Percentiles rank a stretch among this genome's conserved stretches.
These are phyloP conservation scores for Notechis scutatus DNA, from an alignment of 2,113 vertebrate species.

Conservation along the genomic window DNA sequence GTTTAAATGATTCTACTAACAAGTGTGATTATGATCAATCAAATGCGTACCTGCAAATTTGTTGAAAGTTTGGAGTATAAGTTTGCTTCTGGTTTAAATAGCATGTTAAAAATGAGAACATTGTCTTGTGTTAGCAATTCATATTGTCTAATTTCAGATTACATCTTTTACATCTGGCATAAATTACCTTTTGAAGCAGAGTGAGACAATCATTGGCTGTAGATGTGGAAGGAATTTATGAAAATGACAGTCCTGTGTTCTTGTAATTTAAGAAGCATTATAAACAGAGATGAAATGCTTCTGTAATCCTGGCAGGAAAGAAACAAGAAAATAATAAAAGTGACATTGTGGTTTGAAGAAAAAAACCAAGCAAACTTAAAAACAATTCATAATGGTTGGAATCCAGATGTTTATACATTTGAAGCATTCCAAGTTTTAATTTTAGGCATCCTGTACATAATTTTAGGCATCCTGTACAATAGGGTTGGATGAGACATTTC, in stretches of 20 bases:
- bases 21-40: not conserved
- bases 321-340: not conserved
- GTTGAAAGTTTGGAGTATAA: not conserved
- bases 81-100: not conserved
- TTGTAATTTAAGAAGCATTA: not conserved
- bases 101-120: not conserved
- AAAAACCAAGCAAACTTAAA: not conserved
- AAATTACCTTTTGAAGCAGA: slow-evolving; percentile 36
- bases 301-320: slow-evolving; percentile 1
- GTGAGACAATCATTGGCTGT: slow-evolving; percentile 8
- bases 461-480: not conserved
- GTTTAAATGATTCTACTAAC: not conserved
- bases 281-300: slow-evolving; percentile 18
- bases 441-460: not conserved
- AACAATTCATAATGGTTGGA: slow-evolving; percentile 11
- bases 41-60: not conserved
- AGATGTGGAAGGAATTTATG: not conserved
- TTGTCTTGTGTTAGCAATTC: not conserved
- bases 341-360: not conserved
- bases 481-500: not conserved
- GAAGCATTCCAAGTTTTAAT: not conserved
- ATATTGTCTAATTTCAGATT: not conserved
- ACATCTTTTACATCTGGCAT: not conserved
- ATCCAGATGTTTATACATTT: slow-evolving; percentile 2
- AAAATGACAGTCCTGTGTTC: not conserved